phyloP scores from a whole-genome alignment of 1,140 invertebrate genomes.

The Diachasmimorpha longicaudata region DNA sequence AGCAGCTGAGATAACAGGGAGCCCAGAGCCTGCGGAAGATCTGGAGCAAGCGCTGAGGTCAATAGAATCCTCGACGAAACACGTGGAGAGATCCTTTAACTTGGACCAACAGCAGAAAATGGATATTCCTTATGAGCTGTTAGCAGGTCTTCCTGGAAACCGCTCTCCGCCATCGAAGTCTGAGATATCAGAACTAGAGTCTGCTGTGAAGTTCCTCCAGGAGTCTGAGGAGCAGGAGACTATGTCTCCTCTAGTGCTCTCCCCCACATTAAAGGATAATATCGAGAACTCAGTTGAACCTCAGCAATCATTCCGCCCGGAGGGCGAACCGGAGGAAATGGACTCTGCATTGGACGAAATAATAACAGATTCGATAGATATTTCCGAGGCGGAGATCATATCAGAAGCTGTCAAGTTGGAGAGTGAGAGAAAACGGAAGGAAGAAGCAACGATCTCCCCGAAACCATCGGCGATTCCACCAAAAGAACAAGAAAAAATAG shows the following conservation, averaged over 20 bases:
- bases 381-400: slow-evolving; percentile 60
- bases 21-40: slow-evolving; percentile 16
- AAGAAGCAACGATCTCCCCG: slow-evolving; percentile 14
- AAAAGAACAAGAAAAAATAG: slow-evolving; percentile 18
- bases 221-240: slow-evolving; percentile 53
- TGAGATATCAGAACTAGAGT: slow-evolving; percentile 54
- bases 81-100: not conserved
- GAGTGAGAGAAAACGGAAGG: slow-evolving; percentile 48
- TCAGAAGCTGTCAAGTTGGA: slow-evolving; percentile 58
- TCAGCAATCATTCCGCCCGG: slow-evolving; percentile 39
- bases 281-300: slow-evolving; percentile 32
- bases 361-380: slow-evolving; percentile 50
- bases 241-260: slow-evolving; percentile 38
- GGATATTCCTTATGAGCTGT: slow-evolving; percentile 25
- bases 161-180: slow-evolving; percentile 37
- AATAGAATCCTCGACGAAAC: not conserved
- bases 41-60: slow-evolving; percentile 19
- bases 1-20: slow-evolving; percentile 20
- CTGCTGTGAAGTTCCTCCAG: slow-evolving; percentile 56
- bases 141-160: slow-evolving; percentile 19
- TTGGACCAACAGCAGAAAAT: not conserved
- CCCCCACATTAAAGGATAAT: slow-evolving; percentile 40
- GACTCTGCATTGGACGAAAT: slow-evolving; percentile 37
- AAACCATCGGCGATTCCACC: not conserved
- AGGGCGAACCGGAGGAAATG: slow-evolving; percentile 39